Base-by-base conservation (phyloP, 64 coral and sea anemone genomes). In the Trachythela sp. region DNA sequence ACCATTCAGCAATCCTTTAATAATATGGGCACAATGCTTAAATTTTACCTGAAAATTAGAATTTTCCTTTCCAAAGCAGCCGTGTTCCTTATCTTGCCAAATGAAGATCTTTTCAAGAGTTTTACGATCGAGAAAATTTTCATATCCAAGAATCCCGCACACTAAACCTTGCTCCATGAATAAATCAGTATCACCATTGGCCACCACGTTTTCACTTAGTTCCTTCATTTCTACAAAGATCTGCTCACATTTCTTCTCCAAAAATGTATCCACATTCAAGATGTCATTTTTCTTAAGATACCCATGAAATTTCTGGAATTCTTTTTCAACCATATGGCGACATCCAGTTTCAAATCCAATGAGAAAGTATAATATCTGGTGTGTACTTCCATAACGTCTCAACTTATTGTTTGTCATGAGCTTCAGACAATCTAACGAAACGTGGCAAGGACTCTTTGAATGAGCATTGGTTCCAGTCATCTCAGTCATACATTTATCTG, bases 111-210 rank as follows among this genome's bases (percentile, higher is more conserved):
- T 39, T 4, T 80, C 30, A 15, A 80, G 33, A 36, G 30, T 80
- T 34, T 17, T 30, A 35, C 9, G 37, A 39, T 39, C 15, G 15
- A 80, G 31, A 37, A 80, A 80, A 37, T 39, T 15, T 80, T 80
- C 37, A 35, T 15, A 80, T 39, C 75, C 75, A 35, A 80, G 75
- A 35, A 80, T 80, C 2, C 31, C 75, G 30, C 75, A 80, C 9
- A 80, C 75, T 22, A 80, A 80, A 18, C 75, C 71, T 77, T 80
- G 75, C 37, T 80, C 75, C 75, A 80, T 80, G 75, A 80, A 80
- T 30, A 37, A 39, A 30, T 80, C 75, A 37, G 33, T 80, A 17
- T 37, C 9, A 37, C 9, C 14, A 4, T 10, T 22, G 11, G 20
- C 13, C 31, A 37, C 2, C 4, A 80, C 4, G 33, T 39, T 80